Evolutionary conservation across 2,113 vertebrate species (phyloP).

Genomic region (Centropus bengalensis): DNA sequence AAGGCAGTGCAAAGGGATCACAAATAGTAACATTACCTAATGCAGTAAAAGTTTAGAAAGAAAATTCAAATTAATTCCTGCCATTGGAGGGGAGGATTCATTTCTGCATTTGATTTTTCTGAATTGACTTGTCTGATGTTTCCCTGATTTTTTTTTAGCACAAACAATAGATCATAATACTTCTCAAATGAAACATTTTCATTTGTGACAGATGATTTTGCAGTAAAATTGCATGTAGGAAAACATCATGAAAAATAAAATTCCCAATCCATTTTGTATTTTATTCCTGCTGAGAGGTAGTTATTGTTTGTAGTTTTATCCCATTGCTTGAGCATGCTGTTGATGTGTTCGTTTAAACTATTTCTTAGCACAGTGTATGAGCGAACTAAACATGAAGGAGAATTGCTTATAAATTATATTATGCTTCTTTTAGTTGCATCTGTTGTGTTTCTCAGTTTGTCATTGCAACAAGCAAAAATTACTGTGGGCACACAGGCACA

Average conservation of each 20-base stretch:
- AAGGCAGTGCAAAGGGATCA: background rate
- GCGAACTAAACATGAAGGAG: background rate
- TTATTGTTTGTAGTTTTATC: background rate
- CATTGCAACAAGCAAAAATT: background rate
- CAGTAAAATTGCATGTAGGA: background rate
- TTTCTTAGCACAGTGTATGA: background rate
- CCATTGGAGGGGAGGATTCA: background rate
- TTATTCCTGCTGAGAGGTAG: background rate
- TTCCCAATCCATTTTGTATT: background rate
- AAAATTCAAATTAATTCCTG: background rate
- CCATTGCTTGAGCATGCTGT: background rate
- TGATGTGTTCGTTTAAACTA: constrained; percentile 1
- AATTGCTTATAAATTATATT: background rate
- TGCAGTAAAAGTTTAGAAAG: background rate
- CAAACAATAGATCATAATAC: background rate
- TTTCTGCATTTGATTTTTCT: background rate
- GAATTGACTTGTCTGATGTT: background rate
- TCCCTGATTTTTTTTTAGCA: background rate
- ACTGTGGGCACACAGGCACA: background rate
- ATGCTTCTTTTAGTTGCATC: background rate
- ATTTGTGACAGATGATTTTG: background rate
- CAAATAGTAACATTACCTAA: background rate
- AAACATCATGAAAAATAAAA: background rate
- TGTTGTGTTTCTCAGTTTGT: background rate
- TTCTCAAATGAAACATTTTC: background rate